phyloP scores from a whole-genome alignment of 2,113 vertebrate species.

The Nothobranchius furzeri region DNA sequence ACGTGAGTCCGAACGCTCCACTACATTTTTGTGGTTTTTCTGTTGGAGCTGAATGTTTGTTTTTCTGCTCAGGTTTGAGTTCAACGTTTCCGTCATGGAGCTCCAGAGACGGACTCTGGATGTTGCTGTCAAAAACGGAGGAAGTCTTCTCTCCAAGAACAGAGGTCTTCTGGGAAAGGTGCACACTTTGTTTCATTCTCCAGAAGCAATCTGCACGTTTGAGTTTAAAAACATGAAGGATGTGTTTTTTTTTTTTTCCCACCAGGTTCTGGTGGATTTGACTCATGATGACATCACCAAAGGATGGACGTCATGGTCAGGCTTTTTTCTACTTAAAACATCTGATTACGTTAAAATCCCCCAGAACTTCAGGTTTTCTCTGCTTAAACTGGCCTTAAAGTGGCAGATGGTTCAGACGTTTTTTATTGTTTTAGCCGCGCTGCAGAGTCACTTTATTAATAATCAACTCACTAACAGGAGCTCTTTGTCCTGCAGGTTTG shows the following conservation, averaged over 20 bases:
- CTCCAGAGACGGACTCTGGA: constrained; percentile 90
- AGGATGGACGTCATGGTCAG: constrained; percentile 94
- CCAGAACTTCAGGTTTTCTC: too few species aligned
- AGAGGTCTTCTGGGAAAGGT: constrained; percentile 98
- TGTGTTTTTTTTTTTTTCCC: background rate
- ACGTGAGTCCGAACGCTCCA: constrained; percentile 76
- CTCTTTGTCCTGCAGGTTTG: constrained; percentile 81
- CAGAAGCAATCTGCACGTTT: background rate
- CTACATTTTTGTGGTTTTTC: background rate
- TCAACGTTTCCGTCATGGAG: constrained; percentile 89
- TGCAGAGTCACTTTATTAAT: too few species aligned
- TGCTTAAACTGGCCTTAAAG: too few species aligned
- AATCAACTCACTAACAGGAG: background rate
- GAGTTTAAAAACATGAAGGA: too few species aligned
- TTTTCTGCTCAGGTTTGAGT: constrained; percentile 85
- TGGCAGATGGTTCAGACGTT: too few species aligned
- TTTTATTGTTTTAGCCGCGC: too few species aligned
- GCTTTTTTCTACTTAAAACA: background rate
- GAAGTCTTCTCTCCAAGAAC: constrained; percentile 93
- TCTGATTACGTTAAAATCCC: background rate
- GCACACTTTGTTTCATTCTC: background rate
- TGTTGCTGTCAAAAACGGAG: constrained; percentile 95
- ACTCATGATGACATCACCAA: constrained; percentile 86
- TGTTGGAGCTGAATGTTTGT: background rate
- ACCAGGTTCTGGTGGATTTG: constrained; percentile 87